These are phyloP conservation scores for Parascotia fuliginaria DNA, from an alignment of 2,888 invertebrate species.

Conservation along the genomic window DNA sequence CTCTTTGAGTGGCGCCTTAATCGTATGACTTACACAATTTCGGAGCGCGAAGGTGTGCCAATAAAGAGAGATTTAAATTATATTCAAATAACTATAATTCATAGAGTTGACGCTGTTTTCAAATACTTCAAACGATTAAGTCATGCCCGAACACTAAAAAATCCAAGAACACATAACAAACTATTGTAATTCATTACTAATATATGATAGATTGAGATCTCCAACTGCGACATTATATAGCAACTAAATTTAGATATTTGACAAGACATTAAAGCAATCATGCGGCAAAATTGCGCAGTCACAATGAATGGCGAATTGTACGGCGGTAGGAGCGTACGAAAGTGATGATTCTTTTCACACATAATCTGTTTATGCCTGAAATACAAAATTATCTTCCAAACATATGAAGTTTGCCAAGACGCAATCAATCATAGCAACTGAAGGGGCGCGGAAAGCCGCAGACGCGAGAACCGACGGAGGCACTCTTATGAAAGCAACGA, in stretches of 20 bases:
- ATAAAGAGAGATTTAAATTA: conserved; percentile 38
- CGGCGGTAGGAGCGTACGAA: conserved; percentile 54
- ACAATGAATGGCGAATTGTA: conserved; percentile 65
- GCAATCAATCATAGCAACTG: conserved; percentile 80
- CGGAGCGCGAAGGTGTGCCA: conserved; percentile 44
- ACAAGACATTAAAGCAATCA: conserved; percentile 49
- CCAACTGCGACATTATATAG: not conserved
- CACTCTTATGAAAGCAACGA: conserved; percentile 80
- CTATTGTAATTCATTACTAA: conserved; percentile 12
- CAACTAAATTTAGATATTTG: conserved; percentile 9
- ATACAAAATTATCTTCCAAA: conserved; percentile 84
- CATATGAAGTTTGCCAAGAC: conserved; percentile 81
- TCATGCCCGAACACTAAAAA: conserved; percentile 20
- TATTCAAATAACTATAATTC: conserved; percentile 46
- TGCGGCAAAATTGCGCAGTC: conserved; percentile 65
- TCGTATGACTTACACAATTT: conserved; percentile 58
- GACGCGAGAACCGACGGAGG: conserved; percentile 73
- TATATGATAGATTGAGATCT: not conserved
- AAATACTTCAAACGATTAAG: conserved; percentile 32
- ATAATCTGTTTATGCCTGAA: conserved; percentile 84
- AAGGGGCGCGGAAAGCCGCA: conserved; percentile 77
- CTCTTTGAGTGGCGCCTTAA: conserved; percentile 49
- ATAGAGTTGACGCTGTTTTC: conserved; percentile 37
- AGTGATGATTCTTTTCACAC: conserved; percentile 79
- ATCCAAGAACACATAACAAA: conserved; percentile 16